These are phyloP conservation scores for Hystrix cristata DNA, from an alignment of 2,113 vertebrate genomes.

Conservation along the genomic window DNA sequence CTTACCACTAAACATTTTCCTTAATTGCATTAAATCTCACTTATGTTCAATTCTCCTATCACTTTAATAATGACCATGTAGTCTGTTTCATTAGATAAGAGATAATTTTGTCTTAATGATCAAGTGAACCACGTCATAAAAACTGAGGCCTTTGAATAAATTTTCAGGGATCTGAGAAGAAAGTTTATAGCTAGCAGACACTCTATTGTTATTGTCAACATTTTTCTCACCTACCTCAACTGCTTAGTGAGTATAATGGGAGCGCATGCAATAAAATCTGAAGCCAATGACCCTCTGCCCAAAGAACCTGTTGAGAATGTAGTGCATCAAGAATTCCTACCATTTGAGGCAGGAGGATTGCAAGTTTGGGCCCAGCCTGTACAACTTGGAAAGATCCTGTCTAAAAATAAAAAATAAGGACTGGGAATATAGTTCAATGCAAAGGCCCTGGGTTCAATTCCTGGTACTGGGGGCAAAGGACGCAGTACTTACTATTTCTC, in stretches of 20 bases:
- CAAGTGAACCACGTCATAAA: not conserved
- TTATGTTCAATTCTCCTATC: conserved; percentile 12
- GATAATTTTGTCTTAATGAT: not conserved
- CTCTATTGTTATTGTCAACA: no score
- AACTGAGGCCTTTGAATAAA: not conserved
- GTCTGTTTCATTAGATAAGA: not conserved
- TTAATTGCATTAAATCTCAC: not conserved
- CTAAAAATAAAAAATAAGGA: not conserved
- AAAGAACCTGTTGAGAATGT: not conserved
- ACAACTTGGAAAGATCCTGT: not conserved
- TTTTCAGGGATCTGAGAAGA: not conserved
- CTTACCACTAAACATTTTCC: not conserved
- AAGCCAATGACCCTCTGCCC: not conserved
- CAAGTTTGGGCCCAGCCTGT: not conserved
- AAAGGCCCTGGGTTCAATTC: not conserved
- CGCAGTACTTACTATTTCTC: not conserved
- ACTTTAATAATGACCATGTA: not conserved
- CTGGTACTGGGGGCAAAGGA: no score
- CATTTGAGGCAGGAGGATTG: not conserved
- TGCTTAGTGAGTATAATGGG: not conserved
- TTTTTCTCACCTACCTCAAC: not conserved
- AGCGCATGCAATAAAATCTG: not conserved
- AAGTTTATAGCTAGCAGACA: not conserved
- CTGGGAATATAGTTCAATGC: not conserved
- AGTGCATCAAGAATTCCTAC: not conserved